Base-by-base conservation (phyloP, 1,140 invertebrate species). In the Megathymus violae region DNA sequence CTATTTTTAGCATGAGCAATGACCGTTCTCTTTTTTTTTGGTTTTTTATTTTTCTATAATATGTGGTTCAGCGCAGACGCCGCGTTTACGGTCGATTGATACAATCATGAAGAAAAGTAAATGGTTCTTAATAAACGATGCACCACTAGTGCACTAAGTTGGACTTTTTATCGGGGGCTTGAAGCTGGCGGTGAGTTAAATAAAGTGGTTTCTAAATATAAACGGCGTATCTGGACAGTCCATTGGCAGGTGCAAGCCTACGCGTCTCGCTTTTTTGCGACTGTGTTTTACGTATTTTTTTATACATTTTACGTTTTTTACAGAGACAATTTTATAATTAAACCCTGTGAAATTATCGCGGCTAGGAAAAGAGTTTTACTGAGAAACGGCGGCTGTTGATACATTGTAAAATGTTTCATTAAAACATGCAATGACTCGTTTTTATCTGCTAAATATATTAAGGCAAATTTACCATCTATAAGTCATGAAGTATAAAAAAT, bases 181-280 rank as follows among this genome's bases (percentile, higher is more conserved):
- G 77, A 82, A 82, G 82, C 79, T 69, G 78, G 74, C 85, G 80
- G 81, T 80, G 81, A 78, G 80, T 82, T 86, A 85, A 85, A 88
- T 89, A 89, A 89, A 89, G 85, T 88, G 83, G 76, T 86, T 88
- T 88, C 85, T 90, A 90, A 82, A 90, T 90, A 88, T 90, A 90
- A 87, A 81, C 80, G 73, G 69, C 71, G 78, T 90, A 90, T 90
- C 88, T 86, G 69, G 80, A 87, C 82, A 78, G 75, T 75, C 69
- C 79, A 88, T 88, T 88, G 88, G 85, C 88, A 88, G 86, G 83
- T 86, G 85, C 78, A 74, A 74, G 80, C 71, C 71, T 71, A 71
- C 69, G 76, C 74, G 63, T 84, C 72, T 75, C 48, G 63, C 65
- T 72, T 79, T 82, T 82, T 82, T 78, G 56, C 77, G 56, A 67